Base-by-base conservation (phyloP, 2,797 vertebrate genomes). In the Lithobates sylvaticus region DNA sequence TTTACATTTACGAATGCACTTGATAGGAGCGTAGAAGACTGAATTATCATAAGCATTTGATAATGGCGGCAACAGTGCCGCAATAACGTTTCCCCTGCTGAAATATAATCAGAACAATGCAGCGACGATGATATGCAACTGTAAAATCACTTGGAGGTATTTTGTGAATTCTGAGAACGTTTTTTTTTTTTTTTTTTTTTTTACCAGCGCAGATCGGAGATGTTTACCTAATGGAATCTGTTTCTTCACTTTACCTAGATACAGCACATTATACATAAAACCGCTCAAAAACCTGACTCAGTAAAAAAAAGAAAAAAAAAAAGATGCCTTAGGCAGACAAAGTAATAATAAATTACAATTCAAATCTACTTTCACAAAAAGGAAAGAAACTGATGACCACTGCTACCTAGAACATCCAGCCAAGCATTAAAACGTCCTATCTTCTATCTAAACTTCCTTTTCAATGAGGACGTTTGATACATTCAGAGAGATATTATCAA, bases 261-360 rank as follows among this genome's bases (percentile, higher is more conserved):
- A 13, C 42, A 81, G 78, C 78, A 71, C 44, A 26, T 74, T 36
- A 86, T 83, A 86, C 75, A 78, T 78, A 47, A 82, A 86, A 88
- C 29, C 68, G 44, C 0, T 2, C 86, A 84, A 89, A 89, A 34
- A 36, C 83, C 78, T 2, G 5, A 88, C 64, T 54, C 70, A 27
- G 68, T 84, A 77, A 88, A 80, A 88, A 84, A 26, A 26, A 36
- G 8, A 39, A 39, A 39, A 39, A 36, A 39, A 39, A 39, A 39
- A 39, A 81, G 79, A 74, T 42, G 23, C 54, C 89, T 86, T 8
- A 0, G 82, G 82, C 84, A 67, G 71, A 69, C 50, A 83, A 0
- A 73, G 86, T 5, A 2, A 76, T 81, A 79, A 26, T 69, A 78
- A 85, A 78, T 84, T 78, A 42, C 75, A 68, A 67, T 29, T 69